These are phyloP conservation scores for Pseudoatta argentina DNA, from an alignment of 1,140 invertebrate genomes.

Conservation along the genomic window DNA sequence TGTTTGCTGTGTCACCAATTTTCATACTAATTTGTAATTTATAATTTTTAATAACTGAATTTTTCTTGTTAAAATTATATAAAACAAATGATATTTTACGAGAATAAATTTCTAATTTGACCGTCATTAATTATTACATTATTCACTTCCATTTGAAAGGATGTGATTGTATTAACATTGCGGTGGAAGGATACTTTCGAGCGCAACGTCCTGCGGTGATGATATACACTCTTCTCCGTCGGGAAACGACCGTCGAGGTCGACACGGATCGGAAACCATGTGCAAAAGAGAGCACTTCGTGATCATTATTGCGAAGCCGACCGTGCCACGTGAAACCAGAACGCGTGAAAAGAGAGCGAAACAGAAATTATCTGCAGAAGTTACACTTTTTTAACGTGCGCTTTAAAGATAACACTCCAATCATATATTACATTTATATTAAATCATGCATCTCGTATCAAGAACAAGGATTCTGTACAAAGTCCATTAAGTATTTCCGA, in stretches of 20 bases:
- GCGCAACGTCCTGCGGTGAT: slow-evolving; percentile 26
- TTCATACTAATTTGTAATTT: neutral
- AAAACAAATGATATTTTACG: neutral
- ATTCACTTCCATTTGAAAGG: slow-evolving; percentile 26
- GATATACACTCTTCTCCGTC: slow-evolving; percentile 25
- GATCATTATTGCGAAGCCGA: slow-evolving; percentile 30
- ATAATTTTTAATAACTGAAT: neutral
- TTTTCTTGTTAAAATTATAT: neutral
- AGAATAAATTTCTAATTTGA: neutral
- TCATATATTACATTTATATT: slow-evolving; percentile 4
- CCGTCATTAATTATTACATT: neutral
- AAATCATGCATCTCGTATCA: neutral
- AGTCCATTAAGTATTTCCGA: neutral
- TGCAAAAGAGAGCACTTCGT: slow-evolving; percentile 53
- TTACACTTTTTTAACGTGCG: neutral
- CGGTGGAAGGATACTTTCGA: slow-evolving; percentile 6
- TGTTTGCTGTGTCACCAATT: neutral
- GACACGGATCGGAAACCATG: slow-evolving; percentile 47
- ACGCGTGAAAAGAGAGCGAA: slow-evolving; percentile 34
- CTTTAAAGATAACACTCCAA: neutral
- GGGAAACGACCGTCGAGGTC: slow-evolving; percentile 38
- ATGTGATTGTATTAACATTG: slow-evolving; percentile 1
- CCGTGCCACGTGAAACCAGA: slow-evolving; percentile 32
- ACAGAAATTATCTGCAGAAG: slow-evolving; percentile 8
- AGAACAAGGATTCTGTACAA: neutral